Evolutionary conservation across 2,797 vertebrate species (phyloP).

Genomic region (Enteromius paludinosus): DNA sequence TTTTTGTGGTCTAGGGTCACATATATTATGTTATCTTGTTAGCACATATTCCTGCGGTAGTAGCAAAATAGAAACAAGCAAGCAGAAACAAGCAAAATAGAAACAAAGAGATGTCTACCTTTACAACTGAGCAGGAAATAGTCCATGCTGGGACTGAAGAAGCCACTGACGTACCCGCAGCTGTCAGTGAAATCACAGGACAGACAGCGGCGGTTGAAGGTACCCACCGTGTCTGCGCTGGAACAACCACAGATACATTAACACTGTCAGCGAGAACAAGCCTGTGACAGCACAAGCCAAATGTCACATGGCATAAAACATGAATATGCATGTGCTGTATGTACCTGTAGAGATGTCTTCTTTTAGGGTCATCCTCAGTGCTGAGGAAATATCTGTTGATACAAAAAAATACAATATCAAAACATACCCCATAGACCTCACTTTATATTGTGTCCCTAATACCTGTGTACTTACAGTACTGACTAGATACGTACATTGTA

Average conservation of each 20-base stretch:
- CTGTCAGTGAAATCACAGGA: conserved; percentile 86
- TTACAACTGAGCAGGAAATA: conserved; percentile 91
- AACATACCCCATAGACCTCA: neutral
- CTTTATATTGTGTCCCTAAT: too few relatives aligned
- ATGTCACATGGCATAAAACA: neutral
- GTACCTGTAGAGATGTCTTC: conserved; percentile 94
- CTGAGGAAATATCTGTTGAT: conserved; percentile 91
- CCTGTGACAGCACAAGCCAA: neutral
- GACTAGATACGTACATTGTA: too few relatives aligned
- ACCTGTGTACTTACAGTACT: too few relatives aligned
- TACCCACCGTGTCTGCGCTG: conserved; percentile 90
- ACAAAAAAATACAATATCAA: neutral
- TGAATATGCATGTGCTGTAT: rapidly evolving
- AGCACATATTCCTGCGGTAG: neutral
- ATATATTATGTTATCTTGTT: neutral
- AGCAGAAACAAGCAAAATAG: neutral
- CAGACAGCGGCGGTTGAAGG: conserved; percentile 92
- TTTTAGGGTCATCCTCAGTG: conserved; percentile 91
- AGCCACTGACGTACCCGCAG: conserved; percentile 89
- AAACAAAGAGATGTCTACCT: conserved; percentile 76
- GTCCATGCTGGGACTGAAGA: conserved; percentile 87
- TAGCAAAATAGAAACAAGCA: neutral
- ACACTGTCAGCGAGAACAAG: conserved; percentile 13
- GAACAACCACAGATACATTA: conserved; percentile 46
- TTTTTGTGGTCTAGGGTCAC: too few relatives aligned